A percentile compares a stretch with the other conserved stretches of the same genome.
Conservation (phyloP, 1,140 invertebrate genomes). For the Mizuhopecten yessoensis region DNA sequence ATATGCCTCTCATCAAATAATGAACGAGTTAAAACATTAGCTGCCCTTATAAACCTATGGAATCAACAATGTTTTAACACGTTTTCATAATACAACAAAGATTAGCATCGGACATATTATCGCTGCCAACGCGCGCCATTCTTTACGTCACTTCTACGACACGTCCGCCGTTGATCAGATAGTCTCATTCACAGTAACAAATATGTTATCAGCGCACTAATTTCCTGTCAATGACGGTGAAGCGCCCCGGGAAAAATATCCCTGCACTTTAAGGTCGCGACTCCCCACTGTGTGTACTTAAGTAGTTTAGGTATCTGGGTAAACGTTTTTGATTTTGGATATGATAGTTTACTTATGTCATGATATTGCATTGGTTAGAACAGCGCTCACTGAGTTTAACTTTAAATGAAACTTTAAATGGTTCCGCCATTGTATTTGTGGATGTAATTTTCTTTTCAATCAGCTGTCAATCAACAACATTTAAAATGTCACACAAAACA, state of each 20-base stretch:
- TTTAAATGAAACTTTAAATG: background rate
- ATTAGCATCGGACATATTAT: background rate
- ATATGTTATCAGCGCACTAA: background rate
- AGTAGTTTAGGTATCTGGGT: background rate
- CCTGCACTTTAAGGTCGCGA: background rate
- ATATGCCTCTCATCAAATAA: background rate
- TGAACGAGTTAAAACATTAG: background rate
- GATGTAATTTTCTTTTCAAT: too few relatives aligned
- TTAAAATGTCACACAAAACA: too few relatives aligned
- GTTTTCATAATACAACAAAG: slow-evolving; percentile 2
- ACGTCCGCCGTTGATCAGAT: background rate
- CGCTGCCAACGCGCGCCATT: background rate
- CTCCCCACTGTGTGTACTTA: background rate
- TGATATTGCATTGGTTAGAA: background rate
- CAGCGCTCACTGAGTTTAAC: background rate
- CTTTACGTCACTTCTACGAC: background rate
- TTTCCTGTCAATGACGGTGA: background rate
- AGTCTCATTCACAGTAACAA: background rate
- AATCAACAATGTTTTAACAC: slow-evolving; percentile 19
- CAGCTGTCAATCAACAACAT: too few relatives aligned
- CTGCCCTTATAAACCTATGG: background rate
- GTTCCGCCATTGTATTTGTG: too few relatives aligned
- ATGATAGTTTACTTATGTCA: background rate
- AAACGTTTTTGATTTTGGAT: background rate
- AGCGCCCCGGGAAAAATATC: background rate